phyloP scores from a whole-genome alignment of 2,888 invertebrate species.

The Trichacis sp. region DNA sequence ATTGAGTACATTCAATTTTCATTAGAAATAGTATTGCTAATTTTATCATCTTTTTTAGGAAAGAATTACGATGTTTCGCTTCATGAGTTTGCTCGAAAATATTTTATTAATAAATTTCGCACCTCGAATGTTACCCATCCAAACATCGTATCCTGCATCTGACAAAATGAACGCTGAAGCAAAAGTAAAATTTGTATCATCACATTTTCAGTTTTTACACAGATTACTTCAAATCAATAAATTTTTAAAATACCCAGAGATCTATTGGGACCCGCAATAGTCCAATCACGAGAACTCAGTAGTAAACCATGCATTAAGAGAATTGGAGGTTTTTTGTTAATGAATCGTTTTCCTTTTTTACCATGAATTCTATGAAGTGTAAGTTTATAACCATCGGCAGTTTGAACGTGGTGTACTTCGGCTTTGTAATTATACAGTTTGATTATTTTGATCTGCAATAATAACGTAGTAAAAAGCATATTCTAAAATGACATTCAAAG shows the following conservation, averaged over 20 bases:
- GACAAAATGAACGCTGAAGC: constrained; percentile 71
- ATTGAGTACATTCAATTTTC: too few species aligned
- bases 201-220: neutral
- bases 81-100: too few species aligned
- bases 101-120: too few species aligned
- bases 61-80: too few species aligned
- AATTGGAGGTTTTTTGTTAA: constrained; percentile 71
- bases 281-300: constrained; percentile 80
- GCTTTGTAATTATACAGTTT: constrained; percentile 66
- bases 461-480: too few species aligned
- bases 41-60: too few species aligned
- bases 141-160: constrained; percentile 72
- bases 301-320: constrained; percentile 81
- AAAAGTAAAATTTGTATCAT: too few species aligned
- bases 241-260: constrained; percentile 75
- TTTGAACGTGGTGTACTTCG: constrained; percentile 67
- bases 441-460: constrained; percentile 68
- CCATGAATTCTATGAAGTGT: constrained; percentile 80
- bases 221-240: constrained; percentile 15
- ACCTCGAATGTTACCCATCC: constrained; percentile 76
- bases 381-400: constrained; percentile 82
- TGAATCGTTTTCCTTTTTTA: constrained; percentile 66
- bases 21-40: too few species aligned
- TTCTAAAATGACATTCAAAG: too few species aligned
- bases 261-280: constrained; percentile 78